Percentiles rank a stretch among this genome's conserved stretches.
Conservation (phyloP, 2,113 vertebrate species). For the Aptenodytes patagonicus region DNA sequence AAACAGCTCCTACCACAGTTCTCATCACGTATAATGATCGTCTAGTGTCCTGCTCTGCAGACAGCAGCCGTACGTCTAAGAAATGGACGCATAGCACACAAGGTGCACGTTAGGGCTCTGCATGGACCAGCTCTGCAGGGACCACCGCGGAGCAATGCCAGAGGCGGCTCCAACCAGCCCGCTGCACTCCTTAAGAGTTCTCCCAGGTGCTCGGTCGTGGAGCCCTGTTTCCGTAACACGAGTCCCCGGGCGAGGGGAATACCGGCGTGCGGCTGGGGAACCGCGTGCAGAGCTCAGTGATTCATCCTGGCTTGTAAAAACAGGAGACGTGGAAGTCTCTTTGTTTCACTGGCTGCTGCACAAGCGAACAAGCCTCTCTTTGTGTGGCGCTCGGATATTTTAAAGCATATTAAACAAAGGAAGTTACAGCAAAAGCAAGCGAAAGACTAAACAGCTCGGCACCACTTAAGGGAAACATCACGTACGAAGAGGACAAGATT, state of each 20-base stretch:
- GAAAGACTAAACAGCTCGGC: constrained; percentile 76
- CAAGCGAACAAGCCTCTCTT: constrained; percentile 57
- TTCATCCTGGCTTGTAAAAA: constrained; percentile 45
- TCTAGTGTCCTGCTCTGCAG: neutral
- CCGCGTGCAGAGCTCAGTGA: neutral
- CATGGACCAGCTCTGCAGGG: neutral
- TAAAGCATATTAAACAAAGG: constrained; percentile 74
- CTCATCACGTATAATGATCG: neutral
- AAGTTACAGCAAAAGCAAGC: constrained; percentile 63
- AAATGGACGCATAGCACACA: neutral
- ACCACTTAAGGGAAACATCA: constrained; percentile 67
- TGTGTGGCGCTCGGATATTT: constrained; percentile 56
- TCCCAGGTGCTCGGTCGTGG: neutral
- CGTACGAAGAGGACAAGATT: constrained; percentile 26
- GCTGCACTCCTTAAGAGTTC: neutral
- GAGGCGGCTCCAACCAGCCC: neutral
- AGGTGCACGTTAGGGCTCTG: neutral
- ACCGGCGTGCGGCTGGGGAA: neutral
- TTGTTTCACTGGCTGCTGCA: constrained; percentile 57
- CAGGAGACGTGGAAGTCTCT: constrained; percentile 55
- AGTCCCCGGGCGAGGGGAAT: neutral
- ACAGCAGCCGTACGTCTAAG: neutral
- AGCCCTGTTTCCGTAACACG: neutral
- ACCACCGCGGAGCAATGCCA: neutral
- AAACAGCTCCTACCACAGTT: neutral